These are phyloP conservation scores for Azemiops feae DNA, from an alignment of 2,113 vertebrate genomes.

Conservation along the genomic window DNA sequence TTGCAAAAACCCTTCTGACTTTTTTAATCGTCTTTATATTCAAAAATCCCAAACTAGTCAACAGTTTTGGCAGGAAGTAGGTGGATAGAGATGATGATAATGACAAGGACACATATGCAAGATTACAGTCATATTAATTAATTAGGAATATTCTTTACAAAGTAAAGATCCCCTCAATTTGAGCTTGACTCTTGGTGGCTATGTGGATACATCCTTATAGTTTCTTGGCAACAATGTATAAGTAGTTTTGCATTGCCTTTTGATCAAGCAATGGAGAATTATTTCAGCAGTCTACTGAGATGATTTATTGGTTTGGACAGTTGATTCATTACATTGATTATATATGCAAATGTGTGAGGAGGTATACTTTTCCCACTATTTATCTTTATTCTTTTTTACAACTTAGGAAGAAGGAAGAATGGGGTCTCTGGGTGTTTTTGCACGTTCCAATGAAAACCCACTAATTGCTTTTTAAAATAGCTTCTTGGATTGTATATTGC, in stretches of 20 bases:
- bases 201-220: neutral
- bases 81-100: slow-evolving; percentile 1
- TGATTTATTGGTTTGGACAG: neutral
- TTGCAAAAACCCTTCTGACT: neutral
- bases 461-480: neutral
- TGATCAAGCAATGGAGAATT: neutral
- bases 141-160: neutral
- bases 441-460: neutral
- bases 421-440: neutral
- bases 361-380: neutral
- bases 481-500: neutral
- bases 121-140: slow-evolving; percentile 16
- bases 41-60: neutral
- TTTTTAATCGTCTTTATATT: slow-evolving; percentile 11
- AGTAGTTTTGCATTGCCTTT: neutral
- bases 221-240: neutral
- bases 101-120: neutral
- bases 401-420: neutral
- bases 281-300: neutral
- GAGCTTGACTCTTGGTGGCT: neutral
- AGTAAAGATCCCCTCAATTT: neutral
- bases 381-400: neutral
- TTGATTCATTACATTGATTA: neutral
- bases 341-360: neutral
- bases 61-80: neutral